Base-by-base conservation (phyloP, 2,113 vertebrate genomes). In the Crotalus tigris region DNA sequence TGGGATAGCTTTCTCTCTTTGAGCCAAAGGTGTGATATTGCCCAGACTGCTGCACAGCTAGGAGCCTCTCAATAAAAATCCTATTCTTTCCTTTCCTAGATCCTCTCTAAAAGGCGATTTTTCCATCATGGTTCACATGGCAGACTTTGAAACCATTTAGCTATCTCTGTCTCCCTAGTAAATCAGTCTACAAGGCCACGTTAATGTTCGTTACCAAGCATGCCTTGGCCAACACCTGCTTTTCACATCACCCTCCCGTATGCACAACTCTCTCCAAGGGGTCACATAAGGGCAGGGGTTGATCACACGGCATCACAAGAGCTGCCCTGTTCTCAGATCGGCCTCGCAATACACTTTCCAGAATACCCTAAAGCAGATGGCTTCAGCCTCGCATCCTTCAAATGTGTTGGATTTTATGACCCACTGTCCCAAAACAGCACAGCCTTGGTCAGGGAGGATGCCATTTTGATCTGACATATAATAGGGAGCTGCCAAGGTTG, bases 61-160 rank as follows among this genome's bases (percentile, higher is more conserved):
- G 95, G 92, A 95, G 94, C 91, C 44, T 94, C 33, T 95, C 95
- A 95, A 29, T 54, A 94, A 57, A 81, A 94, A 87, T 94, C 94
- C 87, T 57, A 51, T 51, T 46, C 51, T 51, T 53, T 88, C 21
- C 33, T 94, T 94, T 94, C 92, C 94, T 93, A 95, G 95, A 44
- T 90, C 61, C 90, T 94, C 85, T 93, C 91, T 93, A 49, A 93
- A 94, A 61, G 95, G 95, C 33, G 75, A 94, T 46, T 24, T 87
- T 39, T 39, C n/a, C 49, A 81, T 46, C 59, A 17, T 4, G 12
- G 15, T 46, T 49, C 57, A 24, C 9, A 26, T 90, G 29, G 12
- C 54, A 61, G 29, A 17, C 57, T 51, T 90, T 54, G 75, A 39
- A 23, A 29, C 21, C 26, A 7, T 75, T 58, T 21, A 15, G 24